Base-by-base conservation (phyloP, 2,113 vertebrate species). In the Puffinus mauretanicus region DNA sequence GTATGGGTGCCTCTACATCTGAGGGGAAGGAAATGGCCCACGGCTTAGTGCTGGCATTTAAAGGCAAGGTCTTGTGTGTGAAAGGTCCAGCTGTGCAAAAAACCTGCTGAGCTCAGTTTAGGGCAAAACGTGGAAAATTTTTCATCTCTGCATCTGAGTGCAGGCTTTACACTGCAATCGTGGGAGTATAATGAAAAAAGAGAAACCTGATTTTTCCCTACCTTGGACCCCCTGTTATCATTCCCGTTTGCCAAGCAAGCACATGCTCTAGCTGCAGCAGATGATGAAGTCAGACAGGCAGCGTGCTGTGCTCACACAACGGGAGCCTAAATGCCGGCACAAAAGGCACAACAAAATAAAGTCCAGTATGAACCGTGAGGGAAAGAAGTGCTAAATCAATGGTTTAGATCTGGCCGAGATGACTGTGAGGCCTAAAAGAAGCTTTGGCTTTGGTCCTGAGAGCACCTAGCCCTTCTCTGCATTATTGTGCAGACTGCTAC, bases 221-320 rank as follows among this genome's bases (percentile, higher is more conserved):
- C 29, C 38, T 60, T 57, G 40, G 49, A 47, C 36, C 7, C 10
- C 46, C 17, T 54, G 25, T 22, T 78, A 16, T 38, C 13, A 0
- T 22, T 58, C 22, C 25, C 26, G 30, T 69, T 82, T 94, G 25
- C 36, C 36, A 46, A 70, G 32, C n/a, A 65, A 80, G 36, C 4
- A 3, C 16, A 16, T 0, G 2, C 34, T 70, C 26, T 12, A 27
- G 12, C 58, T 67, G 47, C 22, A 57, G 61, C 30, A 67, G 40
- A 29, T 7, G 42, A 30, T 36, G 30, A 54, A 75, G 42, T 44
- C 25, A 57, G 52, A 51, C 11, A 54, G 64, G 17, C 55, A 94
- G 51, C 0, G 0, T 52, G 64, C 64, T 84, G 16, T 42, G 34
- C 47, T 75, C 14, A 52, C 38, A 44, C 10, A 40, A 47, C 1